Conservation (phyloP, 2,113 vertebrate genomes). For the Bungarus multicinctus region DNA sequence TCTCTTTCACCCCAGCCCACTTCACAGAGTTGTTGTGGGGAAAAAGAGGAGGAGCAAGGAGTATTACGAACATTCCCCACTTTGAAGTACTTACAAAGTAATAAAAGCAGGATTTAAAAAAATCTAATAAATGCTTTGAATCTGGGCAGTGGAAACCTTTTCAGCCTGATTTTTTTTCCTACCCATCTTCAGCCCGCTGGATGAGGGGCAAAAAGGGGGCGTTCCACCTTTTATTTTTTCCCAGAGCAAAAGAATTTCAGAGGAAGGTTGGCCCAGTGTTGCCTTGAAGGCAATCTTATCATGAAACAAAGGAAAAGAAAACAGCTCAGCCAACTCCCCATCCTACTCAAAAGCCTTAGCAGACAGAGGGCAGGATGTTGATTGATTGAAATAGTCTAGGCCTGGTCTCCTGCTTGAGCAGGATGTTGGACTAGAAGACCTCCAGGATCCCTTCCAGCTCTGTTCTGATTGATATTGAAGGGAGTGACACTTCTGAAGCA, state of each 20-base stretch:
- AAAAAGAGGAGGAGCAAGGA: too few relatives aligned
- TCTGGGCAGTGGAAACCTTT: neutral
- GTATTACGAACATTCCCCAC: too few relatives aligned
- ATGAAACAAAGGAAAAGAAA: neutral
- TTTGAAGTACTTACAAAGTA: too few relatives aligned
- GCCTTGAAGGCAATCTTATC: neutral
- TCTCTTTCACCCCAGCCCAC: too few relatives aligned
- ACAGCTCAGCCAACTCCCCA: neutral
- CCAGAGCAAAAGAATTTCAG: neutral
- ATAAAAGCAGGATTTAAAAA: too few relatives aligned
- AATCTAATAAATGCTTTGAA: neutral
- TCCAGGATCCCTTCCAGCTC: too few relatives aligned
- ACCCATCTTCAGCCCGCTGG: neutral
- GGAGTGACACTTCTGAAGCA: neutral
- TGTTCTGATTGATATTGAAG: neutral
- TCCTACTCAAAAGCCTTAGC: neutral
- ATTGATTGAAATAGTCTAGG: too few relatives aligned
- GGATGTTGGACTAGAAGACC: too few relatives aligned
- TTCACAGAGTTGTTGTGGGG: too few relatives aligned
- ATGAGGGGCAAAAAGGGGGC: rapidly evolving
- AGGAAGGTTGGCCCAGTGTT: neutral
- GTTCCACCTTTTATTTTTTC: neutral
- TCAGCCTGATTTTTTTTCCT: neutral
- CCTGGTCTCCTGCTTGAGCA: too few relatives aligned
- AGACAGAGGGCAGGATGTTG: neutral